Conservation (phyloP, 2,888 invertebrate genomes). For the Villa cingulata region DNA sequence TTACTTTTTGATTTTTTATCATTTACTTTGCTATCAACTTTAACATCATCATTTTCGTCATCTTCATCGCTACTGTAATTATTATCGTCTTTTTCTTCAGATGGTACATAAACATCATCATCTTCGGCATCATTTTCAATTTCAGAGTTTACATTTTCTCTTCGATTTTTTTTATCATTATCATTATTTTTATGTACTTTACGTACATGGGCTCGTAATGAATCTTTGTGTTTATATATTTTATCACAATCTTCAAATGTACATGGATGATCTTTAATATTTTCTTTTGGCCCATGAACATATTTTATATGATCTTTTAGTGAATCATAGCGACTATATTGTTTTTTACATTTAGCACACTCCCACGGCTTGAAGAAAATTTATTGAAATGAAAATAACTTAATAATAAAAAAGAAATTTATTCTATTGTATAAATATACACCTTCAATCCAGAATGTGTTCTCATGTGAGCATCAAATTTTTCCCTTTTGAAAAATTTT, state of each 20-base stretch:
- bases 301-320: not conserved
- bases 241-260: slow-evolving; percentile 8
- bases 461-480: slow-evolving; percentile 10
- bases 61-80: no score
- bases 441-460: slow-evolving; percentile 12
- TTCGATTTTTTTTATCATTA: no score
- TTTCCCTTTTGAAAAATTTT: slow-evolving; percentile 7
- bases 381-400: no score
- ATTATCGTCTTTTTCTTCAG: no score
- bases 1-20: no score
- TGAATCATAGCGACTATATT: not conserved
- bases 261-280: not conserved
- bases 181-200: slow-evolving; percentile 1
- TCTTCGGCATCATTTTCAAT: no score
- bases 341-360: slow-evolving; percentile 3
- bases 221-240: slow-evolving; percentile 9
- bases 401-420: no score
- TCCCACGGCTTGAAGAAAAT: slow-evolving; percentile 2
- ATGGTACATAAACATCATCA: no score
- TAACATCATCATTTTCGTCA: no score
- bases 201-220: slow-evolving; percentile 5
- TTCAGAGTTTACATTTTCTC: no score
- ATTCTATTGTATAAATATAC: no score
- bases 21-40: no score
- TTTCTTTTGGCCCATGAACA: not conserved